Evolutionary conservation across 2,888 invertebrate genomes (phyloP), one percentile per base, ranked within the genome.

Genomic region (Limnephilus lunatus): DNA sequence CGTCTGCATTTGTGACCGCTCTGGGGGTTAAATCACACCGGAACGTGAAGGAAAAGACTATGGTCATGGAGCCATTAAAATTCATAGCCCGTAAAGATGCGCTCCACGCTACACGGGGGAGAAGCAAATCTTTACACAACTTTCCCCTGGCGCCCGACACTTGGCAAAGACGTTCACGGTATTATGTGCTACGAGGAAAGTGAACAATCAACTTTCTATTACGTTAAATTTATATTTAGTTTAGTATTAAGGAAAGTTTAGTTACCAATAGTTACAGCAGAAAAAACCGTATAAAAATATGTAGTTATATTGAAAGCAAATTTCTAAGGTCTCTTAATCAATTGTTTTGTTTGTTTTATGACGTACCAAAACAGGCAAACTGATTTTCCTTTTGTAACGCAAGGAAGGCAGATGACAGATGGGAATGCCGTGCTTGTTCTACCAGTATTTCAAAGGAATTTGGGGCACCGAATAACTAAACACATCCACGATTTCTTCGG

Each of bases 41-140:
- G 81, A 19, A 89, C 89, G 89, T 81, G n/a, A 35, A 81, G 89
- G 39, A 39, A 68, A 88, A 31, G 53, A 35, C 35, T 32, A 81
- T 89, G 81, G 35, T 31, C 30, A 88, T 32, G 89, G 30, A 81
- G 44, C 30, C 30, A 88, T 88, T 88, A 88, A 53, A 68, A 88
- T 88, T 88, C 68, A 88, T 88, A 68, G 88, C 31, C 68, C 88
- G 88, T 88, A 88, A 88, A 68, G 88, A 88, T 31, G 68, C 68
- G 32, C 81, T n/a, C n/a, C 81, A n/a, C 30, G n/a, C 82, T 82
- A 32, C 85, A n/a, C 85, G 39, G 85, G 85, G 39, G 39, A 39
- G 39, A 25, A 25, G 39, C 39, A 85, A 85, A 85, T 85, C 85
- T 85, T 82, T 82, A 32, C 31, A 82, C 82, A 82, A 31, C 82